Evolutionary conservation across 2,888 invertebrate genomes (phyloP).

Genomic region (Lycia hirtaria): DNA sequence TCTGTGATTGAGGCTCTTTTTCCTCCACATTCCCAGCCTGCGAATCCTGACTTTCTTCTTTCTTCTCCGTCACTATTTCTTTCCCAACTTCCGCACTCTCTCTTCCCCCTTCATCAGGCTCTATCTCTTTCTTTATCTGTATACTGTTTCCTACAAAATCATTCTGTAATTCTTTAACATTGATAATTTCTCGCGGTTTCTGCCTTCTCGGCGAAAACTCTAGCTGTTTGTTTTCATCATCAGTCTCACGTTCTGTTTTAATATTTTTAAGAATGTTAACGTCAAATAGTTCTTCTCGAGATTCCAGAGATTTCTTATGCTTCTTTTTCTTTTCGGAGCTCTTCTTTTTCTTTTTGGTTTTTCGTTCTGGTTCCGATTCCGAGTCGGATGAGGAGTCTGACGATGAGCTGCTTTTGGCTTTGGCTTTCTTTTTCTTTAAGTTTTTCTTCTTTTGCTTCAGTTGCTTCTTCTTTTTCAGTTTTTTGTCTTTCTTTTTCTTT

Average conservation of each 20-base stretch:
- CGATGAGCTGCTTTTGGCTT: conserved; percentile 56
- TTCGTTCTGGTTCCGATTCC: conserved; percentile 53
- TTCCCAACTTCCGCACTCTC: conserved; percentile 2
- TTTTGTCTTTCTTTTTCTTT: conserved; percentile 64
- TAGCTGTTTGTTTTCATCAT: conserved; percentile 67
- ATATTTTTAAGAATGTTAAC: conserved; percentile 77
- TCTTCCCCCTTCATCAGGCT: conserved; percentile 25
- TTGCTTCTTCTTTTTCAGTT: conserved; percentile 65
- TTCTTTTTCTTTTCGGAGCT: conserved; percentile 52
- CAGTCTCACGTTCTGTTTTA: conserved; percentile 73
- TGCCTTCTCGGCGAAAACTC: conserved; percentile 68
- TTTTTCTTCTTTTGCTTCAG: conserved; percentile 65
- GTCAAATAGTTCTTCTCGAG: conserved; percentile 71
- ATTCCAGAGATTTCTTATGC: conserved; percentile 61
- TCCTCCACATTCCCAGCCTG: conserved; percentile 13
- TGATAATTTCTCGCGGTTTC: conserved; percentile 73
- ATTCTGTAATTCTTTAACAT: conserved; percentile 77
- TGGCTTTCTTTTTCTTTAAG: conserved; percentile 65
- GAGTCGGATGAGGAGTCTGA: conserved; percentile 53
- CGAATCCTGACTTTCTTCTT: conserved; percentile 26
- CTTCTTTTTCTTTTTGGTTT: conserved; percentile 50
- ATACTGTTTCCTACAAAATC: conserved; percentile 74
- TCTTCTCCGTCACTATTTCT: conserved; percentile 24
- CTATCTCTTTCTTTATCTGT: conserved; percentile 68
- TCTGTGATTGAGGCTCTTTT: conserved; percentile 7